Conservation (phyloP, 2,797 vertebrate species). For the Gobionotothen gibberifrons region DNA sequence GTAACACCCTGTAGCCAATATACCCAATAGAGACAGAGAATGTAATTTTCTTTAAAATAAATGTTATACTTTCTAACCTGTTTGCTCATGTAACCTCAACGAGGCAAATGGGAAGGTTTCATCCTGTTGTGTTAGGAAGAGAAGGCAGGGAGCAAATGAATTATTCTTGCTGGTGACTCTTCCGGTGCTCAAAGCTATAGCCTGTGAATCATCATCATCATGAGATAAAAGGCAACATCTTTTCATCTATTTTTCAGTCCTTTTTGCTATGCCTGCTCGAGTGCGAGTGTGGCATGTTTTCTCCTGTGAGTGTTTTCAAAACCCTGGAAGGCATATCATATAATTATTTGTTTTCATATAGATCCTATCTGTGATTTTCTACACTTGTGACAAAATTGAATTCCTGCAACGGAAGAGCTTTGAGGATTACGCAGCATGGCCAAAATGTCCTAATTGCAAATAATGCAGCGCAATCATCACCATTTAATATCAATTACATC, state of each 20-base stretch:
- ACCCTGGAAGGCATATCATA: constrained; percentile 45
- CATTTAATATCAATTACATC: constrained; percentile 69
- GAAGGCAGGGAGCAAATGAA: constrained; percentile 55
- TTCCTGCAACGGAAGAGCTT: constrained; percentile 50
- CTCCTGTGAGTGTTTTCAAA: constrained; percentile 54
- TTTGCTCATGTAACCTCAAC: constrained; percentile 39
- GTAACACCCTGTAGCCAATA: background rate
- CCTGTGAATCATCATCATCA: constrained; percentile 61
- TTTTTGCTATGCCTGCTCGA: constrained; percentile 51
- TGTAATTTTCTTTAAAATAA: constrained; percentile 14
- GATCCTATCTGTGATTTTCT: constrained; percentile 59
- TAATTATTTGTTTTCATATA: constrained; percentile 64
- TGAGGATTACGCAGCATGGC: constrained; percentile 51
- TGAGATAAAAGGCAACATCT: constrained; percentile 68
- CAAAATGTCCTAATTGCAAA: constrained; percentile 66
- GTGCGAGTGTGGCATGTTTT: constrained; percentile 5
- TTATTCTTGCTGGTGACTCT: constrained; percentile 65
- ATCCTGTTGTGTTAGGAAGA: constrained; percentile 43
- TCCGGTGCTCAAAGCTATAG: constrained; percentile 60
- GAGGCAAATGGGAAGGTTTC: constrained; percentile 48
- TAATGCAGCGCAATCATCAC: constrained; percentile 58
- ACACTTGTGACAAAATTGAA: constrained; percentile 49
- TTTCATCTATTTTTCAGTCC: constrained; percentile 61
- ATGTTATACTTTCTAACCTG: constrained; percentile 36
- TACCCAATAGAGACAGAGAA: background rate